Evolutionary conservation across 2,888 invertebrate genomes (phyloP).

Genomic region (Gryllus longicercus): DNA sequence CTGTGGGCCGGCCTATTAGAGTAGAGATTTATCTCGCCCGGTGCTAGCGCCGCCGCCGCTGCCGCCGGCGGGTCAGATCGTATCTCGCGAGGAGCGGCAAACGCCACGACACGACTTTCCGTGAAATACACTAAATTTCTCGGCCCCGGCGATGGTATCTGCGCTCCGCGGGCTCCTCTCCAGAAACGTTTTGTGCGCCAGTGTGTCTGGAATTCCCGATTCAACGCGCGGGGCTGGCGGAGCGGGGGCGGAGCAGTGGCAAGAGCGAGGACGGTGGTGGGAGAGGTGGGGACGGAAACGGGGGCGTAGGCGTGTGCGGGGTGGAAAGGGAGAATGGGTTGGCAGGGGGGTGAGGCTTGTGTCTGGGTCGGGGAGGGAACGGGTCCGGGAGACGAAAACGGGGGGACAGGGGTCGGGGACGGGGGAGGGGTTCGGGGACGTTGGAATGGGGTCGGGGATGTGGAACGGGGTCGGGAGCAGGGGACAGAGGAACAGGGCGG

Average conservation of each 20-base stretch:
- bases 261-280: neutral
- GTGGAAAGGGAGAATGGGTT: too few relatives aligned
- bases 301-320: too few relatives aligned
- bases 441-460: too few relatives aligned
- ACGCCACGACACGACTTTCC: slow-evolving; percentile 17
- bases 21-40: neutral
- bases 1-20: slow-evolving; percentile 17
- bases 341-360: too few relatives aligned
- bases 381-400: too few relatives aligned
- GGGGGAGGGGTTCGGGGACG: too few relatives aligned
- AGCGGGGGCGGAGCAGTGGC: neutral
- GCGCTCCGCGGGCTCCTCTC: neutral
- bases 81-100: neutral
- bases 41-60: neutral
- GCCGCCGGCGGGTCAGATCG: neutral
- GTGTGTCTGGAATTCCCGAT: slow-evolving; percentile 10
- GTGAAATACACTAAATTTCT: slow-evolving; percentile 17
- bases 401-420: too few relatives aligned
- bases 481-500: too few relatives aligned
- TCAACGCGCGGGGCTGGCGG: neutral
- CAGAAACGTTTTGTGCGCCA: slow-evolving; percentile 10
- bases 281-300: neutral
- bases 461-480: too few relatives aligned
- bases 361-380: too few relatives aligned
- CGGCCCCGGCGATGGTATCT: neutral